These are phyloP conservation scores for Hemibagrus guttatus DNA, from an alignment of 2,797 vertebrate species.

Conservation along the genomic window DNA sequence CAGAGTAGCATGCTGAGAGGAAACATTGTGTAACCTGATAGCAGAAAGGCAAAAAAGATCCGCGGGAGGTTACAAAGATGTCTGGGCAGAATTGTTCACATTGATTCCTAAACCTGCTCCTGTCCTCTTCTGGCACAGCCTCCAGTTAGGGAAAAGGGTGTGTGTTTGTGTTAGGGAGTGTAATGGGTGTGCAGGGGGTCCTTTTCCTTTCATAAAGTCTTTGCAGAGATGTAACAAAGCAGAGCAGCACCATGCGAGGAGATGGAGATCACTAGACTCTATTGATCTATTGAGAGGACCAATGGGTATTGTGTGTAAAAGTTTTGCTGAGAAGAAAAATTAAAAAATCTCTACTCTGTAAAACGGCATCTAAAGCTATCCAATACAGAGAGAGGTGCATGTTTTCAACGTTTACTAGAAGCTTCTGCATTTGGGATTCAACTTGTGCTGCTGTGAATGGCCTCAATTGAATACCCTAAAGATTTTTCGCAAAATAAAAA, in stretches of 20 bases:
- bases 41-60: background rate
- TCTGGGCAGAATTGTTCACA: background rate
- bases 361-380: background rate
- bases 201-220: background rate
- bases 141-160: background rate
- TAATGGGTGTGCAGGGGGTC: background rate
- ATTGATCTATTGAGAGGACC: background rate
- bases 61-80: background rate
- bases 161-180: background rate
- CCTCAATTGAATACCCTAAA: background rate
- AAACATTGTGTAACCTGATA: background rate
- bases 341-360: background rate
- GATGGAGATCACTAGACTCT: background rate
- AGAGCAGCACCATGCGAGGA: background rate
- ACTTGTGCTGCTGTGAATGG: background rate
- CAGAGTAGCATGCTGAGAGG: background rate
- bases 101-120: slow-evolving; percentile 1
- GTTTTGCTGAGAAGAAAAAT: background rate
- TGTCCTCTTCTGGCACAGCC: background rate
- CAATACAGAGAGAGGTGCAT: background rate
- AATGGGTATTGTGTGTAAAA: background rate
- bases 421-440: background rate
- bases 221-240: background rate
- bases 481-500: no score
- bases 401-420: background rate